These are phyloP conservation scores for Acanthosoma haemorrhoidale DNA, from an alignment of 2,888 invertebrate species.

Conservation along the genomic window DNA sequence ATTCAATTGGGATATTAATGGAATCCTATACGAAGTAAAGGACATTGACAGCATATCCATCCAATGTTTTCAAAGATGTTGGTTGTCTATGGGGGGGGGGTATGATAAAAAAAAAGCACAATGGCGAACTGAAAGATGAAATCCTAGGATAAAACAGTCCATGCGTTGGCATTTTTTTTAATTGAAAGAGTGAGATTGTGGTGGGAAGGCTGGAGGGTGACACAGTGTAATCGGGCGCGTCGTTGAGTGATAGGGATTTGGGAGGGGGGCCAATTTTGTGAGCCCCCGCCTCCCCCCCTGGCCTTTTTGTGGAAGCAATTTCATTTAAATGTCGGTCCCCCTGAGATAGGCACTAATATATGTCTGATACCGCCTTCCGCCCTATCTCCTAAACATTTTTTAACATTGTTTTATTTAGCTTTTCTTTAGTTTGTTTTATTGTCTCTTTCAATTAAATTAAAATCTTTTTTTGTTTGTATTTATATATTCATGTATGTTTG, in stretches of 20 bases:
- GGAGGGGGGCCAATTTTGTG: not conserved
- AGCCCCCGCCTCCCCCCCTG: not conserved
- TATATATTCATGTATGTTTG: not conserved
- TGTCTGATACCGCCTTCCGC: not conserved
- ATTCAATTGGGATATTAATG: too few species aligned
- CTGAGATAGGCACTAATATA: slow-evolving; percentile 3
- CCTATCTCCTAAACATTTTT: not conserved
- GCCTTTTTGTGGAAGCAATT: slow-evolving; percentile 13
- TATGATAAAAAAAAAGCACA: too few species aligned
- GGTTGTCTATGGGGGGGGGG: too few species aligned
- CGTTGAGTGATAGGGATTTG: slow-evolving; percentile 12
- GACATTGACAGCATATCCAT: too few species aligned
- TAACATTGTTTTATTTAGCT: not conserved
- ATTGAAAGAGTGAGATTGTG: not conserved
- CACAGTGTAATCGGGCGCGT: not conserved
- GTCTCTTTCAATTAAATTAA: too few species aligned
- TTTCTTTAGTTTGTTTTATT: too few species aligned
- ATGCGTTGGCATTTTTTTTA: not conserved
- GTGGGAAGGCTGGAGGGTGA: not conserved
- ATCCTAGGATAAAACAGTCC: too few species aligned
- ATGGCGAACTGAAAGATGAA: too few species aligned
- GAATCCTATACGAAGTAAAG: too few species aligned
- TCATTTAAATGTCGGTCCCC: slow-evolving; percentile 1
- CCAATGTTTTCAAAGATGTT: too few species aligned
- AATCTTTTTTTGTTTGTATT: not conserved